Base-by-base conservation (phyloP, 2,797 vertebrate species). In the Orientallactaga sibirica region DNA sequence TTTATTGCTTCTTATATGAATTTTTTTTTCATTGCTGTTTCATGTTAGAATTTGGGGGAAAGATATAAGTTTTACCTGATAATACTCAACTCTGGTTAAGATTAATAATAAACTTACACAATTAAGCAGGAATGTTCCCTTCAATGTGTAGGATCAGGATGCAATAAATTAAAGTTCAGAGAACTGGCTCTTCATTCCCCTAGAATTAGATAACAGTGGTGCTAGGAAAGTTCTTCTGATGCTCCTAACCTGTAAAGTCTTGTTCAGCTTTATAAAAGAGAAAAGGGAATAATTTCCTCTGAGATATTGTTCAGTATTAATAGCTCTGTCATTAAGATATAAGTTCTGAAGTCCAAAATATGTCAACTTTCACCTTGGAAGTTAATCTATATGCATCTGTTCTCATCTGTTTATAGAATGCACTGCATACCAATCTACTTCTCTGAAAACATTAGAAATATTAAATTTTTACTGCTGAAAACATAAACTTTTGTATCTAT, bases 281-380 rank as follows among this genome's bases (percentile, higher is more conserved):
- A 92, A 20, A 76, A 22, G 67, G 7, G 75, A 85, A 67, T 3
- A 67, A 78, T 67, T 76, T 91, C 8, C 61, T 93, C 88, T 90
- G 33, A 7, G 43, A 71, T 94, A 79, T 83, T 86, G 77, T 27
- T 78, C 78, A 95, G 73, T 97, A 92, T 96, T 88, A 96, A 95
- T 96, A 88, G 58, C 61, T 96, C 68, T 95, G 77, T 52, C 77
- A 78, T 93, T 96, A 80, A 94, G 24, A 91, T 78, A 81, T 78
- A 86, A 95, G 96, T 41, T 64, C 61, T 91, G 87, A 94, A 48
- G 43, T 90, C 55, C 61, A 86, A 94, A 73, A 85, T 91, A 75
- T 81, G 64, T 75, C 29, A 64, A 66, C 27, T 92, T 93, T 94
- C 41, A 94, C 86, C 94, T 96, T 96, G 95, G 86, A 92, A 89